Evolutionary conservation across 2,113 vertebrate genomes (phyloP).

Genomic region (Aplodontia rufa): DNA sequence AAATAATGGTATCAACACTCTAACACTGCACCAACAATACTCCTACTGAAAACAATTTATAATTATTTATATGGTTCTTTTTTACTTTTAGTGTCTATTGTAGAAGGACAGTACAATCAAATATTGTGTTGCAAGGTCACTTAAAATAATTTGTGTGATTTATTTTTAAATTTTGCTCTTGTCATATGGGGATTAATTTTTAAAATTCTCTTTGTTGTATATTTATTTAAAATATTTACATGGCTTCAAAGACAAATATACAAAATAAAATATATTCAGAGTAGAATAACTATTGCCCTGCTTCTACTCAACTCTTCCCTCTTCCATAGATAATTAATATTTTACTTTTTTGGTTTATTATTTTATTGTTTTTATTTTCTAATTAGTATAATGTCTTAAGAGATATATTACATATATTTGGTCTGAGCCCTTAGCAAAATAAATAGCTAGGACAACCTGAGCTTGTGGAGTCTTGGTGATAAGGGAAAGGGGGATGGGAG

Average conservation of each 20-base stretch:
- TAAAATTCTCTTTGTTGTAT: not conserved
- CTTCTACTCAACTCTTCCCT: not conserved
- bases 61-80: not conserved
- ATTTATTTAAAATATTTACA: not conserved
- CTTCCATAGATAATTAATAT: not conserved
- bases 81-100: not conserved
- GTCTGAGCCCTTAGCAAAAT: not conserved
- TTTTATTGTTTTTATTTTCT: not conserved
- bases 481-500: not conserved
- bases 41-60: not conserved
- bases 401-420: not conserved
- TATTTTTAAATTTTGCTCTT: not conserved
- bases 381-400: not conserved
- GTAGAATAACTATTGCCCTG: not conserved
- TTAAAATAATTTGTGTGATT: conserved; percentile 1
- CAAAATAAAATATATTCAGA: not conserved
- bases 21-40: not conserved
- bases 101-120: not conserved
- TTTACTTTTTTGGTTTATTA: not conserved
- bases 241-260: not conserved
- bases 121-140: not conserved
- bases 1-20: not conserved
- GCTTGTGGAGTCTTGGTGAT: not conserved
- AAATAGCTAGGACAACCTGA: not conserved
- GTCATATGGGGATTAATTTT: not conserved